phyloP scores from a whole-genome alignment of 2,888 invertebrate species.

The Leptopilina syphax region DNA sequence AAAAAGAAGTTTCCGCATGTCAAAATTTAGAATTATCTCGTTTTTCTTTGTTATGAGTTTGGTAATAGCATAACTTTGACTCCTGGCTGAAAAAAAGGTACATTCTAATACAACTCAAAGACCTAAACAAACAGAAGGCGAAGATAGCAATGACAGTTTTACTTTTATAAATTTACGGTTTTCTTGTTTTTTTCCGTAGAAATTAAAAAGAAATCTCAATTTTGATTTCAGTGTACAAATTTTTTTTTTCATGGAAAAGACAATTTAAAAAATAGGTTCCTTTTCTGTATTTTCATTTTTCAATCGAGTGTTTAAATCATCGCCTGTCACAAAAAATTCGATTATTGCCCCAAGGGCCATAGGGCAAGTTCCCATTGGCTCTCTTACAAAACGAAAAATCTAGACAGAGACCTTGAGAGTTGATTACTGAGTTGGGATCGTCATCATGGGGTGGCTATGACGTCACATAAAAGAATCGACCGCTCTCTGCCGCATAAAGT shows the following conservation, averaged over 20 bases:
- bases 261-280: neutral
- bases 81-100: neutral
- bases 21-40: slow-evolving; percentile 4
- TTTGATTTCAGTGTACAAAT: too few relatives aligned
- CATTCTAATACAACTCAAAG: neutral
- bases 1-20: neutral
- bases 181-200: too few relatives aligned
- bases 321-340: neutral
- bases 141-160: too few relatives aligned
- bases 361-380: neutral
- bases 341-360: neutral
- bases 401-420: slow-evolving; percentile 26
- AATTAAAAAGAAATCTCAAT: too few relatives aligned
- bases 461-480: slow-evolving; percentile 56
- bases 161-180: too few relatives aligned
- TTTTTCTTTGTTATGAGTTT: too few relatives aligned
- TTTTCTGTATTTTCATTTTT: neutral
- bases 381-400: neutral
- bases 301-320: neutral
- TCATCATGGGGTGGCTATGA: slow-evolving; percentile 48
- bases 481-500: slow-evolving; percentile 35
- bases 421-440: slow-evolving; percentile 45
- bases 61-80: neutral
- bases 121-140: neutral
- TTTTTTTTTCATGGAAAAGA: too few relatives aligned